Evolutionary conservation across 2,797 vertebrate genomes (phyloP).

Genomic region (Centroberyx gerrardi): DNA sequence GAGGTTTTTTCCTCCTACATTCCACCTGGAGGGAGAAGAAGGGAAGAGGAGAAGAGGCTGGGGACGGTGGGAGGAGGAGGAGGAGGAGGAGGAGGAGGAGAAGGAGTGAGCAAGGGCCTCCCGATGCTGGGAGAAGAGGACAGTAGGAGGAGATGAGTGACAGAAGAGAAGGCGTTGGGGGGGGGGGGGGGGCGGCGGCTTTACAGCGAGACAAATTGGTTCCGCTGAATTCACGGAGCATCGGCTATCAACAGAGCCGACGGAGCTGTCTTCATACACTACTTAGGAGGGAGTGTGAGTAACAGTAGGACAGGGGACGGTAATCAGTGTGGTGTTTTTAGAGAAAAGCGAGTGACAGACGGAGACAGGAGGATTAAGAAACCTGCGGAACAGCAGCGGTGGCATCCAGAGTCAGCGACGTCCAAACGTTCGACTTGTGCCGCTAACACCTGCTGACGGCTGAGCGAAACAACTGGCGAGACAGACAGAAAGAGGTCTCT

Average conservation of each 20-base stretch:
- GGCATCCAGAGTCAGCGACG: not conserved
- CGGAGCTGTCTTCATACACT: constrained; percentile 29
- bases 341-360: constrained; percentile 17
- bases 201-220: constrained; percentile 27
- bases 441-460: constrained; percentile 33
- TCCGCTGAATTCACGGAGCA: constrained; percentile 1
- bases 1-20: not conserved
- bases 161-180: not conserved
- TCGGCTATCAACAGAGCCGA: constrained; percentile 1
- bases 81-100: not conserved
- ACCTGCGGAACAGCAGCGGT: not conserved
- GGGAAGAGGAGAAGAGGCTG: not conserved
- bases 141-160: constrained; percentile 6
- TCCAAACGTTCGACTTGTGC: constrained; percentile 40
- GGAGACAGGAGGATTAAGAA: not conserved
- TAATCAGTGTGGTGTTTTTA: constrained; percentile 13
- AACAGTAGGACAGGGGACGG: constrained; percentile 47
- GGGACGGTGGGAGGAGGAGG: no score
- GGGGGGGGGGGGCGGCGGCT: not conserved
- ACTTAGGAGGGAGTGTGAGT: constrained; percentile 1
- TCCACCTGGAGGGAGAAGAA: not conserved
- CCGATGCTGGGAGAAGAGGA: constrained; percentile 10
- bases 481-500: not conserved
- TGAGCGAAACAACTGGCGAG: constrained; percentile 30
- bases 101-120: not conserved